Evolutionary conservation across 1,140 invertebrate genomes (phyloP), one percentile per base, ranked within the genome.

Genomic region (Trichonephila clavata): DNA sequence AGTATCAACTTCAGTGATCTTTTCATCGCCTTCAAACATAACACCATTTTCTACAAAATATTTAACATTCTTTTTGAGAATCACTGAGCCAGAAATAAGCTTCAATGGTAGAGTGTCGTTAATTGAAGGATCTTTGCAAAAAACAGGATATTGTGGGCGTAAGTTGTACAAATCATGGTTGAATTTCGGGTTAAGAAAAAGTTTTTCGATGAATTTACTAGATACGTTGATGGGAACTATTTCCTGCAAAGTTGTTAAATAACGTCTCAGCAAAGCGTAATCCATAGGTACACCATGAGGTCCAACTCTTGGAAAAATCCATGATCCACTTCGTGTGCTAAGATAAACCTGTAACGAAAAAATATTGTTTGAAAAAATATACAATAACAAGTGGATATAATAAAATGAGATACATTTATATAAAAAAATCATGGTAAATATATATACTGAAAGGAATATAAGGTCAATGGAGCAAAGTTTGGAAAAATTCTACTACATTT

Each of bases 291-390:
- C 80, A 18, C 96, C 96, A 89, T 95, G 92, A 27, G 95, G 94
- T n/a, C 94, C 95, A 18, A 96, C 94, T 71, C 96, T 94, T 81
- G 95, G 95, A 16, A 96, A 94, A 0, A 96, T 94, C 96, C 96
- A 96, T 3, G 95, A 94, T 1, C 96, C 96, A 27, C 95, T 94
- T 20, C 96, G 95, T 10, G 96, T 96, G 57, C 96, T 96, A 21
- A 96, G 68, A 86, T 95, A 96, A 8, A 96, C 96, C 96, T 96
- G 39, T 50, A 1, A 50, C 63, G 63, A 10, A 50, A 50, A 50
- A 50, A 50, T 50, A 50, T 5, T 1, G 1, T 50, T 50, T 50
- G 4, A 50, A 50, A 50, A 50, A 50, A 39, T 39, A 3, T 39
- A 39, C 4, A 39, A 39, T 39, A 39, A 39, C 32, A 39, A 39